Base-by-base conservation (phyloP, 2,888 invertebrate species). In the Philonicus albiceps region DNA sequence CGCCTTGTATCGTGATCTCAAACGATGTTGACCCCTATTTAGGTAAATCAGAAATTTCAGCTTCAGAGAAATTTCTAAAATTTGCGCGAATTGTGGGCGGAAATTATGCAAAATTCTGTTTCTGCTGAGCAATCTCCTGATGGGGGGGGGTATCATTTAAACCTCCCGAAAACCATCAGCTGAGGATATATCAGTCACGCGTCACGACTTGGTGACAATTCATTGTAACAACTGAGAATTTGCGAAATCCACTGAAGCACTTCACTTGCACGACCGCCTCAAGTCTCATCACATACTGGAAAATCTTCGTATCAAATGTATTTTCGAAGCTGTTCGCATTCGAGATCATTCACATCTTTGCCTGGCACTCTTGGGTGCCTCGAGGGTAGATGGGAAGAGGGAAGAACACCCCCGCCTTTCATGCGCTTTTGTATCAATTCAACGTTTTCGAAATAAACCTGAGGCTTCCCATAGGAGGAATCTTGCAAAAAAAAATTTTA, bases 121-220 rank as follows among this genome's bases (percentile, higher is more conserved):
- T 55, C 64, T 64, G 64, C 64, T 64, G 64, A 64, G 64, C 64
- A 27, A 22, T 64, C 13, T 11, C 64, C 64, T 11, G 64, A 11
- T 19, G 27, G 22, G 40, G 11, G 40, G 40, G 40, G 40, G 16
- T 2, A 13, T 11, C 11, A 64, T 64, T 64, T 22, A 64, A 27
- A 27, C 22, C 22, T 22, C 64, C 40, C 40, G 1, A 19, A 64
- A 64, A 64, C 64, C 64, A 64, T 64, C 64, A 22, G 64, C 64
- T 22, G 64, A 19, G 19, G 64, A 27, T 64, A 64, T 64, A 64
- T 64, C 64, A 64, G 76, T 37, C 37, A 76, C 76, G 34, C 40
- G 40, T 37, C 76, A 76, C 40, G 76, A 76, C 40, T 37, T 37
- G 76, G 37, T 76, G 76, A 40, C 34, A 76, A 76, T 76, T 76